phyloP scores from a whole-genome alignment of 2,888 invertebrate genomes.

The Eristalis pertinax region DNA sequence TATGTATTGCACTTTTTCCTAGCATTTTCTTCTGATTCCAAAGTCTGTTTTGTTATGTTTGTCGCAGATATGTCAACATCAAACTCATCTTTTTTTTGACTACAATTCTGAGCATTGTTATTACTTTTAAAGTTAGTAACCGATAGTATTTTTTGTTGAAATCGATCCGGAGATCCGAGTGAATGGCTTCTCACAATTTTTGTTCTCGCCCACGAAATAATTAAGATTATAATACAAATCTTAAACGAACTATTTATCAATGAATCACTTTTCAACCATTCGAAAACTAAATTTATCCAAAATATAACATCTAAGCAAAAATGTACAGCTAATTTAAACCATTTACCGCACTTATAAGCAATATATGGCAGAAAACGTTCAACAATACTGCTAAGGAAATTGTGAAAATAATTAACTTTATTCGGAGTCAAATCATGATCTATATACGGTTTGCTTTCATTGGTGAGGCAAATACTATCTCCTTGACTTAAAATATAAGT shows the following conservation, averaged over 20 bases:
- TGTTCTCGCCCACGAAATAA: conserved; percentile 19
- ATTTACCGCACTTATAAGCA: conserved; percentile 15
- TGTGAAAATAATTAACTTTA: conserved; percentile 9
- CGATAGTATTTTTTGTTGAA: not conserved
- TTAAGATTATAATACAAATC: conserved; percentile 34
- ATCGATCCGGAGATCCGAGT: not conserved
- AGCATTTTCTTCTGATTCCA: conserved; percentile 77
- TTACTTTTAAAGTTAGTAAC: not conserved
- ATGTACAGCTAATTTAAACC: conserved; percentile 17
- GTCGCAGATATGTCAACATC: not conserved
- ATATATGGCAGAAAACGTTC: conserved; percentile 13
- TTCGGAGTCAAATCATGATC: conserved; percentile 10
- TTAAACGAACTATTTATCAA: conserved; percentile 21
- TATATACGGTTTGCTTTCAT: conserved; percentile 14
- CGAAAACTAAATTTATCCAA: conserved; percentile 17
- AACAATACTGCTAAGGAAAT: conserved; percentile 7
- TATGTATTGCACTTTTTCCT: conserved; percentile 77
- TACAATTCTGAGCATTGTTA: not conserved
- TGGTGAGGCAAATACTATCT: conserved; percentile 22
- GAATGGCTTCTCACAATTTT: not conserved
- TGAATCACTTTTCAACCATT: conserved; percentile 21
- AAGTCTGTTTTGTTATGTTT: not conserved
- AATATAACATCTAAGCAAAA: conserved; percentile 12
- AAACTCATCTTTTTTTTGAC: not conserved
- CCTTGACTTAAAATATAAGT: conserved; percentile 41